Conservation (phyloP, 2,888 invertebrate genomes). For the Macrophya annulata region DNA sequence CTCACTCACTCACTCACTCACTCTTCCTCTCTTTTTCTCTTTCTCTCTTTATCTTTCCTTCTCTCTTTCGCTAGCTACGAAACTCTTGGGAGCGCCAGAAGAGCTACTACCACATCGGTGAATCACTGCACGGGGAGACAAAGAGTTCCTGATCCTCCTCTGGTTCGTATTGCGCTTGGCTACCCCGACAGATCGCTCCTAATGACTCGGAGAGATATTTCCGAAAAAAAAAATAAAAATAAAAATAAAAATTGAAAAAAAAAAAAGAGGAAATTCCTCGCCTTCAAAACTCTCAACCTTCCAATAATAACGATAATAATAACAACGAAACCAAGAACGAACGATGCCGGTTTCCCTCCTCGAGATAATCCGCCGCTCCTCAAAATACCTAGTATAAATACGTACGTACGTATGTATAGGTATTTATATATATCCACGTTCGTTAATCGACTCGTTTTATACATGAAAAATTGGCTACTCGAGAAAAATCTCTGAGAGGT, state of each 20-base stretch:
- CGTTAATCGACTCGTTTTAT: constrained; percentile 1
- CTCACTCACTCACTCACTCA: constrained; percentile 53
- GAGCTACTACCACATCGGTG: constrained; percentile 57
- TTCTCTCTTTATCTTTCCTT: constrained; percentile 56
- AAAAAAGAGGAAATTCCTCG: neutral
- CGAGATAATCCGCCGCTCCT: neutral
- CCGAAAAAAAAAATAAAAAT: constrained; percentile 14
- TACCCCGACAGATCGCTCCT: constrained; percentile 64
- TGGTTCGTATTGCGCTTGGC: constrained; percentile 62
- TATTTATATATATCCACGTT: neutral
- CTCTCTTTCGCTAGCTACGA: constrained; percentile 52
- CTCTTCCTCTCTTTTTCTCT: constrained; percentile 26
- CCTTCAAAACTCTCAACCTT: constrained; percentile 36
- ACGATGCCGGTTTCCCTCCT: neutral
- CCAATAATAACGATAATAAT: constrained; percentile 40
- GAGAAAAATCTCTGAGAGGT: neutral
- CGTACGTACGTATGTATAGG: neutral
- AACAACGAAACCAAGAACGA: constrained; percentile 36
- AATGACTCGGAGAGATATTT: constrained; percentile 60
- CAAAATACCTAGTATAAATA: neutral
- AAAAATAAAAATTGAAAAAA: constrained; percentile 19
- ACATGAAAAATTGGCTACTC: neutral
- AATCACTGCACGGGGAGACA: constrained; percentile 62
- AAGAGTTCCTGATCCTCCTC: constrained; percentile 62
- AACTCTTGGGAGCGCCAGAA: constrained; percentile 57